These are phyloP conservation scores for Plestiodon gilberti DNA, from an alignment of 2,113 vertebrate species.

Conservation along the genomic window DNA sequence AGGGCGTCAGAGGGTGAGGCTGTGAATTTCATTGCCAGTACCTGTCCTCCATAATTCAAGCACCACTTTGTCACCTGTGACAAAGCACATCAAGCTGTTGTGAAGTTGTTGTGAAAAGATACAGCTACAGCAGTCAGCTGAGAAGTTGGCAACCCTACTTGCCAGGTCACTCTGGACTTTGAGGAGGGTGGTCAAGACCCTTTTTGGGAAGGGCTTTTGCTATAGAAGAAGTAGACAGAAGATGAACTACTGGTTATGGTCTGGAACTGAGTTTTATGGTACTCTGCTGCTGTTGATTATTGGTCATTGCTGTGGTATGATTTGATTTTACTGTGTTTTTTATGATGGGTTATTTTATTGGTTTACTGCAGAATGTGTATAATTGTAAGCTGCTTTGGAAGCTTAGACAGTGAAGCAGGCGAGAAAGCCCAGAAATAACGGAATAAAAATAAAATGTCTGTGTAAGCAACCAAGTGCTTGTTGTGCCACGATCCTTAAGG, in stretches of 20 bases:
- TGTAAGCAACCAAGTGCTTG: neutral
- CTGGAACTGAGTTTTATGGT: neutral
- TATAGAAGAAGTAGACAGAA: neutral
- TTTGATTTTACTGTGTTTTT: neutral
- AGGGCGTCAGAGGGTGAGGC: no score
- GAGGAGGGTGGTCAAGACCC: neutral
- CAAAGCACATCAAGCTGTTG: neutral
- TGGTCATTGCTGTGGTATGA: neutral
- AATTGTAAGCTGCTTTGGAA: neutral
- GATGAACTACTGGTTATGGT: neutral
- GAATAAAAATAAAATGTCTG: neutral
- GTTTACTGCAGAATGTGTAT: neutral
- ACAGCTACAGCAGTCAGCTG: neutral
- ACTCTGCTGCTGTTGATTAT: neutral
- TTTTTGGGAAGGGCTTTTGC: neutral
- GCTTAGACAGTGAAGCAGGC: neutral
- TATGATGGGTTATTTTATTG: neutral
- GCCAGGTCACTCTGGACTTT: neutral
- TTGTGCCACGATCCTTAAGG: neutral
- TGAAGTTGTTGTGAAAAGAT: neutral
- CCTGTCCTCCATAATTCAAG: no score
- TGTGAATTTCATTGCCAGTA: no score
- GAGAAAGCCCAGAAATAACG: neutral
- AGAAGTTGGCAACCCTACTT: neutral
- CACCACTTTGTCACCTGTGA: neutral